phyloP scores from a whole-genome alignment of 23 tunicate species.

The Diplosoma virens region DNA sequence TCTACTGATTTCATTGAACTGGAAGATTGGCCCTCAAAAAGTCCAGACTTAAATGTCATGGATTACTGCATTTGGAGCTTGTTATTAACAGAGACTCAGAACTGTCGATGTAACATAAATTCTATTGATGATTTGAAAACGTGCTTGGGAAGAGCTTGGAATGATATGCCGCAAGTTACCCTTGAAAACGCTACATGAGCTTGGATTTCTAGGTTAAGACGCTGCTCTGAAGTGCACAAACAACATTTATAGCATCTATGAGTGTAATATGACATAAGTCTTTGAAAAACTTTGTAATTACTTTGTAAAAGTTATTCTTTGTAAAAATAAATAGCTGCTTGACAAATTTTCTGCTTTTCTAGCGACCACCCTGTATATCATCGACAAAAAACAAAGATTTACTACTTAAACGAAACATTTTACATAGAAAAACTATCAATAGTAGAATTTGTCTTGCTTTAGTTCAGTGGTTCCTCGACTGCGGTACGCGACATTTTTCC shows the following conservation, averaged over 20 bases:
- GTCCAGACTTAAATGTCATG: constrained; percentile 40
- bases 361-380: constrained; percentile 40
- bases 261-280: constrained; percentile 20
- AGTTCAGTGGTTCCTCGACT: too few species aligned
- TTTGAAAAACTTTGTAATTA: constrained; percentile 27
- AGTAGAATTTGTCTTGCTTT: too few species aligned
- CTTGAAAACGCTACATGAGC: constrained; percentile 34
- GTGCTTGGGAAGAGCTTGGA: constrained; percentile 29
- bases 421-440: too few species aligned
- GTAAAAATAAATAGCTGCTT: constrained; percentile 21
- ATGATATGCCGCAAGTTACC: constrained; percentile 26
- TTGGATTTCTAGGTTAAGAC: constrained; percentile 35
- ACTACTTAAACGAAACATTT: too few species aligned
- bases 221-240: constrained; percentile 27
- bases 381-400: too few species aligned
- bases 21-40: constrained; percentile 34
- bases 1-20: constrained; percentile 39
- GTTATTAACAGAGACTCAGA: constrained; percentile 28
- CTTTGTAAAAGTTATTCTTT: constrained; percentile 29
- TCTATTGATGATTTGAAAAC: constrained; percentile 37
- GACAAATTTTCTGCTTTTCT: constrained; percentile 38
- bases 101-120: constrained; percentile 26
- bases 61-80: constrained; percentile 33
- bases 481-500: too few species aligned
- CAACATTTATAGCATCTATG: constrained; percentile 24